Percentiles rank a stretch among this genome's conserved stretches.
Conservation (phyloP, 1,140 invertebrate species). For the Apis mellifera region DNA sequence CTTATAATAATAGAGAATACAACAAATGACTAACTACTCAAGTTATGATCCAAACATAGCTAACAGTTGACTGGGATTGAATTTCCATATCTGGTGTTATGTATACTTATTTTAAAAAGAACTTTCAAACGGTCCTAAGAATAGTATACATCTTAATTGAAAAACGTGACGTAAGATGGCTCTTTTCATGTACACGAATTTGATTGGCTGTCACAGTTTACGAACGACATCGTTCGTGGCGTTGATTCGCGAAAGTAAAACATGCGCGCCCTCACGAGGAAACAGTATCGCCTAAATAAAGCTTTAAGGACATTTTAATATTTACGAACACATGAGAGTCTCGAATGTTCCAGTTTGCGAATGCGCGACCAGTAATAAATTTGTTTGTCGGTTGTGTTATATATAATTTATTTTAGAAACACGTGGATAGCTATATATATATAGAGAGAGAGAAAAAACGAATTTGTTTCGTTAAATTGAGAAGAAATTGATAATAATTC, state of each 20-base stretch:
- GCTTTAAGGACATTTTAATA: conserved; percentile 29
- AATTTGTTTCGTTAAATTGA: conserved; percentile 10
- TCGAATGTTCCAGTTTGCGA: conserved; percentile 24
- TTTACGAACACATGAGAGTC: not conserved
- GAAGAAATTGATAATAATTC: not conserved
- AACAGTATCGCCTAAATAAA: conserved; percentile 15
- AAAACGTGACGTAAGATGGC: not conserved
- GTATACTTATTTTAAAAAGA: too few species aligned
- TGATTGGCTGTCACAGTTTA: not conserved
- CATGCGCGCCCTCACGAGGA: not conserved
- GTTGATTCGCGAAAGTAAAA: conserved; percentile 9
- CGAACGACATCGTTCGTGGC: not conserved
- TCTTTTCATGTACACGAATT: not conserved
- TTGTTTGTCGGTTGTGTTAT: conserved; percentile 22
- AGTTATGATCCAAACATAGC: too few species aligned
- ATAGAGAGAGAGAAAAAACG: not conserved
- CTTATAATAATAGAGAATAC: too few species aligned
- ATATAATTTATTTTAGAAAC: conserved; percentile 43
- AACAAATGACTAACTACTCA: too few species aligned
- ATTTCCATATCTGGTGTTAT: too few species aligned
- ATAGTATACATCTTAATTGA: not conserved
- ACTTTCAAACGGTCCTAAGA: too few species aligned
- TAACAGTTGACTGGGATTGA: too few species aligned
- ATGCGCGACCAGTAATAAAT: conserved; percentile 23
- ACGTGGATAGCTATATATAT: conserved; percentile 12